A percentile compares a stretch with the other conserved stretches of the same genome.
Evolutionary conservation across 2,113 vertebrate species (phyloP).

Genomic region (Danionella cerebrum): DNA sequence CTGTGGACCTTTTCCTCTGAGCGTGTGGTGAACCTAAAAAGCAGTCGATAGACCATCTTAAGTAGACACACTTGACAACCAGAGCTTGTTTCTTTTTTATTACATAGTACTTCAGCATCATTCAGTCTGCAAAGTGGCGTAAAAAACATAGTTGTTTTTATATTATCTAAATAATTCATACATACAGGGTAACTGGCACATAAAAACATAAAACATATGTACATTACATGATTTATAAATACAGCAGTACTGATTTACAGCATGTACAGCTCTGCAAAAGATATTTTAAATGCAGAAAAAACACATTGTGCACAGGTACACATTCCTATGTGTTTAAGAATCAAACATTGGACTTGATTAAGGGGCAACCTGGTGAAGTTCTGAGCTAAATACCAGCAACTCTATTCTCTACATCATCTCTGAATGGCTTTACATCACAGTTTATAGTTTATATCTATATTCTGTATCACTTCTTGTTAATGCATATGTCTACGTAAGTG

Average conservation of each 20-base stretch:
- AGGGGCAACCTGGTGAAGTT: neutral
- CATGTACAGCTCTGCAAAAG: slow-evolving; percentile 42
- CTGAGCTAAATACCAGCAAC: neutral
- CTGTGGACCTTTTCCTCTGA: neutral
- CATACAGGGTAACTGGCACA: slow-evolving; percentile 42
- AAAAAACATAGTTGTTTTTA: slow-evolving; percentile 52
- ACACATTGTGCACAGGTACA: slow-evolving; percentile 26
- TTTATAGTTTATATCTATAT: neutral
- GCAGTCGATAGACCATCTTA: neutral
- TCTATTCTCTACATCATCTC: neutral
- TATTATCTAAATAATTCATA: slow-evolving; percentile 54
- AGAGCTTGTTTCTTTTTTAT: slow-evolving; percentile 33
- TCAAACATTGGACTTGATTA: neutral
- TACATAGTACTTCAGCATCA: slow-evolving; percentile 46
- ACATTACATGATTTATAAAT: slow-evolving; percentile 49
- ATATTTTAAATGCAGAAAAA: slow-evolving; percentile 3
- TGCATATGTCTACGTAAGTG: neutral
- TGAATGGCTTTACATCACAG: neutral
- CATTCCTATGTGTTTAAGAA: slow-evolving; percentile 3
- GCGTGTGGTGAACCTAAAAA: neutral
- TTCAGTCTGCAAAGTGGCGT: slow-evolving; percentile 46
- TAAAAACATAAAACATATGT: slow-evolving; percentile 48
- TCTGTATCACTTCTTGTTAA: neutral
- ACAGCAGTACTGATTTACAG: slow-evolving; percentile 47
- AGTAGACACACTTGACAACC: neutral